These are phyloP conservation scores for Channallabes apus DNA, from an alignment of 2,797 vertebrate genomes.

Conservation along the genomic window DNA sequence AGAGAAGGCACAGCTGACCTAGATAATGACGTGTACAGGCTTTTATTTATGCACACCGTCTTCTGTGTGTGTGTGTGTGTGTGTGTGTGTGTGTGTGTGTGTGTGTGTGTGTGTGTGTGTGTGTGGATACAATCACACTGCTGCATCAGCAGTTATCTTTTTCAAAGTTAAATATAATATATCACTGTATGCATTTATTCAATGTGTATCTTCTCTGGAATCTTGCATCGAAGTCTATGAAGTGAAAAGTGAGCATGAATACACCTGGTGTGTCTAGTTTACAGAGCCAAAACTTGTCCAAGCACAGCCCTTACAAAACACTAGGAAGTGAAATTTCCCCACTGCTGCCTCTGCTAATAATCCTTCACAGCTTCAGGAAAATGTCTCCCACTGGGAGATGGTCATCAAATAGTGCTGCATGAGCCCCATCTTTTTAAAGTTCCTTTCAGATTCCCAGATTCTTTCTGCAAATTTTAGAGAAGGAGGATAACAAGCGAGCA, in stretches of 20 bases:
- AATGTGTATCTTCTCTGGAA: conserved; percentile 15
- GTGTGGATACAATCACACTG: conserved; percentile 13
- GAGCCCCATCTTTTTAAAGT: conserved; percentile 22
- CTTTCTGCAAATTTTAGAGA: not conserved
- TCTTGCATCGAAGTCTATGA: conserved; percentile 5
- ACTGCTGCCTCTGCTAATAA: conserved; percentile 68
- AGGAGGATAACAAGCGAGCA: conserved; percentile 1
- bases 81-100: conserved; percentile 8
- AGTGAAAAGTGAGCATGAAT: conserved; percentile 9
- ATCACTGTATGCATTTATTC: conserved; percentile 10
- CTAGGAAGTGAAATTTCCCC: conserved; percentile 70
- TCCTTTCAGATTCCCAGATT: conserved; percentile 7
- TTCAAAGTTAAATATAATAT: conserved; percentile 26
- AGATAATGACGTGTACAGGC: conserved; percentile 59
- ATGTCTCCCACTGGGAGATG: conserved; percentile 43
- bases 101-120: not conserved
- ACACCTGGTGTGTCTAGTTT: conserved; percentile 16
- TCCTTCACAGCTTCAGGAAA: conserved; percentile 59
- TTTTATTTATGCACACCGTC: conserved; percentile 55
- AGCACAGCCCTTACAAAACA: conserved; percentile 71
- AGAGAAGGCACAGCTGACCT: conserved; percentile 56
- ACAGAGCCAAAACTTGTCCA: conserved; percentile 70
- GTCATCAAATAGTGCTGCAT: conserved; percentile 46
- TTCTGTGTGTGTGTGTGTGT: conserved; percentile 10
- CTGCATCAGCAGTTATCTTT: conserved; percentile 34